Evolutionary conservation across 2,797 vertebrate species (phyloP).

Genomic region (Onychomys torridus): DNA sequence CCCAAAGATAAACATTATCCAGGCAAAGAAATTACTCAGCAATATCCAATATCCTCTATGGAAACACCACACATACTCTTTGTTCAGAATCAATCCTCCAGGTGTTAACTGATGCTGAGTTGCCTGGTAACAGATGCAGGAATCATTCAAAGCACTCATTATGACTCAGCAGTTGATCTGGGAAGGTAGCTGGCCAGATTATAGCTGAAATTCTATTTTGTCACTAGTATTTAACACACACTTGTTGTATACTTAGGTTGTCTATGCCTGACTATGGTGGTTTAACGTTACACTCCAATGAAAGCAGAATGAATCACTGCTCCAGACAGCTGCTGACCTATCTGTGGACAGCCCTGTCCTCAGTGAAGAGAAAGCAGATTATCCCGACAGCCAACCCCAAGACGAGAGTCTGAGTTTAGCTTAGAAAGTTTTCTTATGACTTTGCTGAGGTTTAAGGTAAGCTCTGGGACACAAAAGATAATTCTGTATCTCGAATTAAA

Average conservation of each 20-base stretch:
- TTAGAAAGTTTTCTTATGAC: slow-evolving; percentile 61
- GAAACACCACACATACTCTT: not conserved
- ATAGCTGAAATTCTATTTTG: slow-evolving; percentile 25
- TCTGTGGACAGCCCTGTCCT: slow-evolving; percentile 14
- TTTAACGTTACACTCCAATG: not conserved
- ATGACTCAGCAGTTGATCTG: not conserved
- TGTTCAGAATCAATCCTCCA: not conserved
- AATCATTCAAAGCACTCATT: slow-evolving; percentile 7
- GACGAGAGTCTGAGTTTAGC: slow-evolving; percentile 63
- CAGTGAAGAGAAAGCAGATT: slow-evolving; percentile 50
- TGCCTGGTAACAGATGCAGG: not conserved
- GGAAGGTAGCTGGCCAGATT: not conserved
- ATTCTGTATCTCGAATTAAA: no score
- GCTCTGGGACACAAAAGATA: no score
- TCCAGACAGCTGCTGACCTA: slow-evolving; percentile 2
- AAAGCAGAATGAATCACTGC: not conserved
- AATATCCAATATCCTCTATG: not conserved
- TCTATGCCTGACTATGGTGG: not conserved
- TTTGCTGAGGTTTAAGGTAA: not conserved
- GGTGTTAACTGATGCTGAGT: not conserved
- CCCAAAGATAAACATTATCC: slow-evolving; percentile 26
- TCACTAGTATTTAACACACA: slow-evolving; percentile 52
- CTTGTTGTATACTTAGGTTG: not conserved
- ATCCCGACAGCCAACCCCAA: slow-evolving; percentile 37
- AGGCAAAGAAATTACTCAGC: slow-evolving; percentile 24